A percentile compares a stretch with the other conserved stretches of the same genome.
Conservation (phyloP, 2,113 vertebrate species). For the Naja naja region DNA sequence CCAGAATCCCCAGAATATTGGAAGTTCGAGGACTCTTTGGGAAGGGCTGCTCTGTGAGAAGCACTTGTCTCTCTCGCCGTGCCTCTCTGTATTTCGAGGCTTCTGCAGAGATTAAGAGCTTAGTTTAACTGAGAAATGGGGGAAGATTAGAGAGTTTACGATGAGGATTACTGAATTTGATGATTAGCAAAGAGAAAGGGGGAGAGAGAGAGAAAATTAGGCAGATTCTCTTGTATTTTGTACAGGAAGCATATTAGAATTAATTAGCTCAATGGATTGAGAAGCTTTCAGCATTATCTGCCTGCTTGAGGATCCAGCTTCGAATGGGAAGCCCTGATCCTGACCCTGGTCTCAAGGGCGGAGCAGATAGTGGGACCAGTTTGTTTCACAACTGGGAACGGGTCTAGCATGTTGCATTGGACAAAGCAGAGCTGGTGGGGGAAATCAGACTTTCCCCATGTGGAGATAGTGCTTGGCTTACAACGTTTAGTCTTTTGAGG, state of each 20-base stretch:
- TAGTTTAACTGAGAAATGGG: conserved; percentile 1
- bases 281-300: background rate
- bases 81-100: background rate
- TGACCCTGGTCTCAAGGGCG: accelerated
- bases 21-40: background rate
- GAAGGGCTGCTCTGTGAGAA: background rate
- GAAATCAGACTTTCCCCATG: background rate
- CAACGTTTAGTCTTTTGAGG: background rate
- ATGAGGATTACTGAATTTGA: conserved; percentile 31
- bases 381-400: background rate
- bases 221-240: conserved; percentile 44
- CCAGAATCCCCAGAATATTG: background rate
- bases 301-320: background rate
- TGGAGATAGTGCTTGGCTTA: background rate
- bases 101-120: background rate
- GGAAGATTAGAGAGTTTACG: conserved; percentile 22
- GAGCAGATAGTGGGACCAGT: background rate
- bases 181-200: conserved; percentile 39
- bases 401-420: background rate
- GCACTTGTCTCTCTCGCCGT: background rate
- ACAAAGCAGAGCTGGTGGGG: too few relatives aligned
- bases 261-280: conserved; percentile 26
- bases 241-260: conserved; percentile 39
- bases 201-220: conserved; percentile 24
- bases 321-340: accelerated